Percentiles rank a stretch among this genome's conserved stretches.
Conservation (phyloP, 2,888 invertebrate genomes). For the Aleiodes testaceus region DNA sequence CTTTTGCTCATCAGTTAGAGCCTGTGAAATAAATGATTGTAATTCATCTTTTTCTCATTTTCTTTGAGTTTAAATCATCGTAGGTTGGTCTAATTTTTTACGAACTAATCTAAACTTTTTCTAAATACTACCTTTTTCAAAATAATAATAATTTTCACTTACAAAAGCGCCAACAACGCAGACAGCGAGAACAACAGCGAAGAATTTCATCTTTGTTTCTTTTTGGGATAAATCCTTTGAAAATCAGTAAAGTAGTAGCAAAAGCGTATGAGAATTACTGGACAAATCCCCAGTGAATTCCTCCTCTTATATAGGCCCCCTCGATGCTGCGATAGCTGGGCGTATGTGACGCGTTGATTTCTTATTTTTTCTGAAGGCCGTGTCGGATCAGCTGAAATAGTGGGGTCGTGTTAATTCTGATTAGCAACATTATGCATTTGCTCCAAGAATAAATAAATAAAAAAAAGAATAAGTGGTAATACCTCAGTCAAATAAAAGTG, state of each 20-base stretch:
- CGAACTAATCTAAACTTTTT: too few species aligned
- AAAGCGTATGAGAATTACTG: slow-evolving; percentile 14
- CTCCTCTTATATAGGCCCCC: slow-evolving; percentile 35
- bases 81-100: too few species aligned
- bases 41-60: neutral
- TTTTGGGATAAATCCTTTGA: slow-evolving; percentile 1
- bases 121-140: too few species aligned
- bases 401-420: slow-evolving; percentile 21
- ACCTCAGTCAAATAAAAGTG: too few species aligned
- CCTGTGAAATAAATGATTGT: slow-evolving; percentile 40
- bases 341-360: neutral
- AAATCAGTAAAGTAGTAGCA: neutral
- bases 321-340: neutral
- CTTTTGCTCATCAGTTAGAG: slow-evolving; percentile 45
- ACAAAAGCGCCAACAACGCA: slow-evolving; percentile 54
- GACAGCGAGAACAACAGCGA: slow-evolving; percentile 51
- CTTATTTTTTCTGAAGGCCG: slow-evolving; percentile 25
- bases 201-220: slow-evolving; percentile 52
- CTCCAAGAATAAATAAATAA: too few species aligned
- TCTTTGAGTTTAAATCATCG: too few species aligned
- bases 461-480: too few species aligned
- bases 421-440: neutral
- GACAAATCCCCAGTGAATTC: neutral
- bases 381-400: slow-evolving; percentile 15
- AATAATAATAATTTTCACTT: slow-evolving; percentile 43